These are phyloP conservation scores for Brachionus calyciflorus DNA, from an alignment of 1,140 invertebrate genomes.

Conservation along the genomic window DNA sequence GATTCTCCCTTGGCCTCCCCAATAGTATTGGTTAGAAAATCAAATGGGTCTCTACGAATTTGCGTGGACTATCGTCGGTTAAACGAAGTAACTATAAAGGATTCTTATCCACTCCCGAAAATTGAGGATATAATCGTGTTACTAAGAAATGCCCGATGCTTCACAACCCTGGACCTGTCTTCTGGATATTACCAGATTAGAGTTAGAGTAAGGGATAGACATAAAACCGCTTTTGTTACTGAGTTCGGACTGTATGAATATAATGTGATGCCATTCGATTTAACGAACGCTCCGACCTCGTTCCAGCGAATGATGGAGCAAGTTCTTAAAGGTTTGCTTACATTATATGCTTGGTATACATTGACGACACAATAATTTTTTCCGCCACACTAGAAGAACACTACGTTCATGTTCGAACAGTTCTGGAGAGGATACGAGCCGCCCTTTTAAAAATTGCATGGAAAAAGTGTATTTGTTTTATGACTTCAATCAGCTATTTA, in stretches of 20 bases:
- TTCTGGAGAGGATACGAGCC: not conserved
- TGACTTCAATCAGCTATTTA: not conserved
- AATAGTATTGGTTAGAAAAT: constrained; percentile 39
- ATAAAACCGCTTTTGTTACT: constrained; percentile 47
- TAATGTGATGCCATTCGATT: constrained; percentile 60
- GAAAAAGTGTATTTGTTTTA: not conserved
- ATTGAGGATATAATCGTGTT: constrained; percentile 49
- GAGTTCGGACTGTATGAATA: constrained; percentile 53
- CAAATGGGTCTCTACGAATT: constrained; percentile 1
- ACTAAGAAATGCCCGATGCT: not conserved
- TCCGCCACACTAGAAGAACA: too few relatives aligned
- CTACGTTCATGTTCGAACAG: not conserved
- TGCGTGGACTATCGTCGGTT: constrained; percentile 44
- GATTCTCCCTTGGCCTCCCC: constrained; percentile 1
- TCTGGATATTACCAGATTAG: constrained; percentile 50
- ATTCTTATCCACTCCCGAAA: constrained; percentile 46
- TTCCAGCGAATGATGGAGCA: constrained; percentile 63
- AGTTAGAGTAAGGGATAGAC: constrained; percentile 34
- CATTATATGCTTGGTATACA: not conserved
- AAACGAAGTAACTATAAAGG: constrained; percentile 48
- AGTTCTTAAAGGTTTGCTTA: not conserved
- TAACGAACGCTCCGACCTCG: constrained; percentile 57
- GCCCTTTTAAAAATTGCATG: not conserved
- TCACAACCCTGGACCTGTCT: constrained; percentile 48
- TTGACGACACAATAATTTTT: too few relatives aligned